These are phyloP conservation scores for Halictus ligatus DNA, from an alignment of 2,888 invertebrate species.

Conservation along the genomic window DNA sequence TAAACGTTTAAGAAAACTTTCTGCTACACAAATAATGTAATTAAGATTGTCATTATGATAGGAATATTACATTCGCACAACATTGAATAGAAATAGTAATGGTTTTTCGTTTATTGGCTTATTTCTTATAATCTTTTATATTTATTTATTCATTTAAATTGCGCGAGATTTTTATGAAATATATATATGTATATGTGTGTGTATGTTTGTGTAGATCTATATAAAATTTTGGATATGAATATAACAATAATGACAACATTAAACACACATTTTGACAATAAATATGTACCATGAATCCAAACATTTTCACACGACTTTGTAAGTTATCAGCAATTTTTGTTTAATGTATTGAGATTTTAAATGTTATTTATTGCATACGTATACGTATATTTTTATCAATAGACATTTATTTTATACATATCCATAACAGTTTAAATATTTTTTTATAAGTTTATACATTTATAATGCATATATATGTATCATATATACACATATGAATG, in stretches of 20 bases:
- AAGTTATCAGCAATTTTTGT: conserved; percentile 18
- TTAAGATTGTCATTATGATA: background rate
- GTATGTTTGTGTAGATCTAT: background rate
- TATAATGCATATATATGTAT: conserved; percentile 9
- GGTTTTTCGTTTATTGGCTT: background rate
- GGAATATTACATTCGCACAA: conserved; percentile 1
- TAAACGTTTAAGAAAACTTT: background rate
- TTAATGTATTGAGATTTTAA: conserved; percentile 5
- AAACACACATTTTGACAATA: conserved; percentile 19
- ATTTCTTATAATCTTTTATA: background rate
- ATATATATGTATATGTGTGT: background rate
- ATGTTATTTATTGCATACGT: conserved; percentile 36
- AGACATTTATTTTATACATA: conserved; percentile 45
- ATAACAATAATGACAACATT: background rate
- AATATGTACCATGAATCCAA: background rate
- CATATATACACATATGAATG: background rate
- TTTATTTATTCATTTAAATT: conserved; percentile 5
- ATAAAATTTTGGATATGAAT: conserved; percentile 7
- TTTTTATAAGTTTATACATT: conserved; percentile 12
- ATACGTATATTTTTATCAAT: conserved; percentile 47
- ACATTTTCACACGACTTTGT: background rate
- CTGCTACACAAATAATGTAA: background rate
- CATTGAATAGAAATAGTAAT: conserved; percentile 25
- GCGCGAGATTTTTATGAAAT: background rate
- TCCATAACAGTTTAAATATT: conserved; percentile 42